Percentiles rank a stretch among this genome's conserved stretches.
phyloP scores from a whole-genome alignment of 1,140 invertebrate genomes.

The Goniozus legneri region DNA sequence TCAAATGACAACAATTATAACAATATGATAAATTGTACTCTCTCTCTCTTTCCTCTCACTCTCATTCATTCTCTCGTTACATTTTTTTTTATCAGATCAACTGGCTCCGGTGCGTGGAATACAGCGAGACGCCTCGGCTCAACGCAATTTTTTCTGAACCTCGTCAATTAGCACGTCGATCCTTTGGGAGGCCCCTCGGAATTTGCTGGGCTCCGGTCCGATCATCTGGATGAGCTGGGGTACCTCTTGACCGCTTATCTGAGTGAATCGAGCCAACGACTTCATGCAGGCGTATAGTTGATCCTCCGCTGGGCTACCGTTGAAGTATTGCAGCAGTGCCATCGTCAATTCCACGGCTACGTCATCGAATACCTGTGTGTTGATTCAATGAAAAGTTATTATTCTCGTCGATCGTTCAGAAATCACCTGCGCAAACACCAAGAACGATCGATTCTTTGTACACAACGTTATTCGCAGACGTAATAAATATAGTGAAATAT shows the following conservation, averaged over 20 bases:
- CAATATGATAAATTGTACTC: too few species aligned
- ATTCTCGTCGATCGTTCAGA: too few species aligned
- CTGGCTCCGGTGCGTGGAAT: too few species aligned
- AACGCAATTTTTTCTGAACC: constrained; percentile 63
- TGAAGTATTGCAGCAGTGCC: constrained; percentile 88
- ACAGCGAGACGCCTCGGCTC: constrained; percentile 21
- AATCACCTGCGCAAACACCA: neutral
- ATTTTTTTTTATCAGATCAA: too few species aligned
- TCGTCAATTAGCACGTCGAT: constrained; percentile 77
- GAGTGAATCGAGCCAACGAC: constrained; percentile 74
- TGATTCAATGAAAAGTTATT: too few species aligned
- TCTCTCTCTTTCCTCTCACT: too few species aligned
- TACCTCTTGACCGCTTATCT: constrained; percentile 77
- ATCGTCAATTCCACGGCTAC: constrained; percentile 88
- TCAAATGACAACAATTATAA: too few species aligned
- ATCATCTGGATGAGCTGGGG: constrained; percentile 88
- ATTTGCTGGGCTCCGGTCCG: constrained; percentile 80
- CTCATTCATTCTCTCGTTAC: too few species aligned
- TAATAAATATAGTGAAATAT: too few species aligned
- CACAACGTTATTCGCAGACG: too few species aligned
- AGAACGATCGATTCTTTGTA: too few species aligned
- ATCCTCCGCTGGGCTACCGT: constrained; percentile 74
- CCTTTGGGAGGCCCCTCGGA: constrained; percentile 74
- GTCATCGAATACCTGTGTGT: constrained; percentile 83
- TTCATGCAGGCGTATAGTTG: constrained; percentile 75